Evolutionary conservation across 2,888 invertebrate genomes (phyloP).

Genomic region (Pristionchus maxplancki): DNA sequence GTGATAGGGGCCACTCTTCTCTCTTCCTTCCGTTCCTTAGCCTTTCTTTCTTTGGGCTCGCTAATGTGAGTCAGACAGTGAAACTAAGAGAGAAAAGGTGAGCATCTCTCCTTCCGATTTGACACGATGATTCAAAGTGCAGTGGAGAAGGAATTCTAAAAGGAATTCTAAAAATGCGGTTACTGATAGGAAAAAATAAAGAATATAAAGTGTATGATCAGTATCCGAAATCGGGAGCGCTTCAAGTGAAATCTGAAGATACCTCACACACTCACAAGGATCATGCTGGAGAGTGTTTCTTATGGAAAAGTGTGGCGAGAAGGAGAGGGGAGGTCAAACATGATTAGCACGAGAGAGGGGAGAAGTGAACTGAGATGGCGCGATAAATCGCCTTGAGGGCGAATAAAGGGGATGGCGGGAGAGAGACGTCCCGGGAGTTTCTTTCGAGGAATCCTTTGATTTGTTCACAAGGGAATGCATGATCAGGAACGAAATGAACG

Average conservation of each 20-base stretch:
- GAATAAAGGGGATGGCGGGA: not conserved
- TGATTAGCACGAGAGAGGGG: slow-evolving; percentile 21
- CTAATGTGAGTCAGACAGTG: slow-evolving; percentile 5
- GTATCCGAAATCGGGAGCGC: not conserved
- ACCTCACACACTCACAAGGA: not conserved
- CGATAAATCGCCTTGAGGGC: slow-evolving; percentile 27
- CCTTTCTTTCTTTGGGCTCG: slow-evolving; percentile 24
- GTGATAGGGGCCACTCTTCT: slow-evolving; percentile 27
- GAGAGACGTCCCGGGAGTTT: not conserved
- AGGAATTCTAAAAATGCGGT: too few relatives aligned
- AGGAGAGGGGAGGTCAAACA: slow-evolving; percentile 30
- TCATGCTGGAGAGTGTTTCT: not conserved
- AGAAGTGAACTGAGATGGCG: not conserved
- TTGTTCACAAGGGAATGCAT: too few relatives aligned
- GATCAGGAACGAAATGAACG: too few relatives aligned
- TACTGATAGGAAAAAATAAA: not conserved
- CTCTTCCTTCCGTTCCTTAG: slow-evolving; percentile 6
- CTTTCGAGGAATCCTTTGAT: not conserved
- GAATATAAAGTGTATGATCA: not conserved
- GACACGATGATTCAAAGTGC: not conserved
- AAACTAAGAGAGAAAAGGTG: slow-evolving; percentile 1
- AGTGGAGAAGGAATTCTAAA: too few relatives aligned
- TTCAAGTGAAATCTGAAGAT: not conserved
- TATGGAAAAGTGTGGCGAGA: not conserved
- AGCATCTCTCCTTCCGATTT: not conserved